Base-by-base conservation (phyloP, 2,113 vertebrate species). In the Tenrec ecaudatus region DNA sequence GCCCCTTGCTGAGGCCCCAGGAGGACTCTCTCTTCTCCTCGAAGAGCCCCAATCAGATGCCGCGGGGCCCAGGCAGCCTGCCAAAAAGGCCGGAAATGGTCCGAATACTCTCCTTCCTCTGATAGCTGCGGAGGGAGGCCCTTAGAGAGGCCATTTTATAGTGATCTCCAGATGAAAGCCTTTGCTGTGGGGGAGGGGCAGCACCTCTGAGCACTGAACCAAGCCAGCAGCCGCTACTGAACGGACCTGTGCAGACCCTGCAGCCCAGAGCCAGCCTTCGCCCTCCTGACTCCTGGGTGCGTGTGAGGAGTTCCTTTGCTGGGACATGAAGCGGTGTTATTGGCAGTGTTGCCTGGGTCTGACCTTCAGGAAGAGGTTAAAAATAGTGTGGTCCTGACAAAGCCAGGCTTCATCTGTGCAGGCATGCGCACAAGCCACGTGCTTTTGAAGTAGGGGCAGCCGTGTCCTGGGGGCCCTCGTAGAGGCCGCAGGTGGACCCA, bases 31-130 rank as follows among this genome's bases (percentile, higher is more conserved):
- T 53, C 64, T 95, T 82, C 73, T 91, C 96, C 80, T 25, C 3
- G 22, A 93, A 93, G 76, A 82, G 66, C 86, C 89, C 93, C 89
- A 94, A 16, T 95, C 95, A 95, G 82, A 93, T 95, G 94, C 95
- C 33, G 64, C 88, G 81, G 76, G 93, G 66, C 78, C 88, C 89
- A 96, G 97, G 97, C 97, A 93, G 69, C 85, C n/a, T 38, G 96
- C 97, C 96, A 97, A 83, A 89, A 86, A 95, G 90, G 93, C 95
- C 95, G 94, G 97, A 97, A 97, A 95, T 93, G 76, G 91, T 96
- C 92, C 94, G 88, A 64, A 96, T 96, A 94, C 80, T 96, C 95
- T 92, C 84, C 66, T 94, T 93, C 86, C 86, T 95, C 82, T 88
- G 57, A 62, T 86, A 86, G 94, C 94, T 82, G 14, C 89, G 47